Base-by-base conservation (phyloP, 2,888 invertebrate species). In the Archaeoteleia sp. region DNA sequence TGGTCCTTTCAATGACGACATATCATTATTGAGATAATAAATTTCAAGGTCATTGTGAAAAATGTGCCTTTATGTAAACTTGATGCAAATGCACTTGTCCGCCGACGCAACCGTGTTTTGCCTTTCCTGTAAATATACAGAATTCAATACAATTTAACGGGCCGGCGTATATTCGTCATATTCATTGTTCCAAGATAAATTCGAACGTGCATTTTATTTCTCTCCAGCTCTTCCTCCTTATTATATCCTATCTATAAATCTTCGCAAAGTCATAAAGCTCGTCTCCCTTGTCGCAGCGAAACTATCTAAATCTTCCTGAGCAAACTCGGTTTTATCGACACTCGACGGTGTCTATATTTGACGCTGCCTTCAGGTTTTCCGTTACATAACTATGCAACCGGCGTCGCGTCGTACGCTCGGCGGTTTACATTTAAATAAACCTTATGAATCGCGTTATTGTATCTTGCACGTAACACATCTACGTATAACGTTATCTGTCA, bases 401-500 rank as follows among this genome's bases (percentile, higher is more conserved):
- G 6, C 14, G 7, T 35, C 35, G 15, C 35, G 7, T 4, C n/a
- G n/a, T 8, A 12, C 8, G 9, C 9, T 10, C 30, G 30, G 6
- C 32, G 10, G 14, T 34, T n/a, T 29, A 29, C 37, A 43, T 51
- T 51, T 37, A 43, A 45, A 60, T 37, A 35, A 51, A 23, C 30
- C 54, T 54, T 43, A 30, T 15, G 35, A 48, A 20, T 15, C 45
- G 42, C 14, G 42, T 42, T 27, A 29, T 9, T 6, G 15, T 8
- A n/a, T n/a, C 20, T 20, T 5, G 20, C 20, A 5, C 20, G 3
- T 20, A 20, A 20, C 20, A 20, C 20, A 20, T 20, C 20, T 5
- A 20, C 20, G 20, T n/a, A n/a, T n/a, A 5, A 5, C 20, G 20
- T 5, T 20, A 20, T 20, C 2, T 5, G 20, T 20, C 20, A 2